Base-by-base conservation (phyloP, 1,140 invertebrate species). In the Proales similis region DNA sequence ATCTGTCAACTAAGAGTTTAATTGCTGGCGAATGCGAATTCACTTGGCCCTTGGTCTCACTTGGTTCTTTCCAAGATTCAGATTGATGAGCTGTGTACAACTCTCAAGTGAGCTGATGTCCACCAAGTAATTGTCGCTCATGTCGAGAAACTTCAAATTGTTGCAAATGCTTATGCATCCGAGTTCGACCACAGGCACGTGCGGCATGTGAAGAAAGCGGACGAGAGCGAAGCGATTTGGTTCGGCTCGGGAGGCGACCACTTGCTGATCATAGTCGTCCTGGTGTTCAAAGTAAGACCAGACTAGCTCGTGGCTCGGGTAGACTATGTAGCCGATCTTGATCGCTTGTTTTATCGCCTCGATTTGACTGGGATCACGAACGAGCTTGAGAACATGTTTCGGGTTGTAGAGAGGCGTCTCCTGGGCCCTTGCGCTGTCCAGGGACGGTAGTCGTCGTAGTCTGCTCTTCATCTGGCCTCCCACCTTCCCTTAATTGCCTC, bases 1-100 rank as follows among this genome's bases (percentile, higher is more conserved):
- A 75, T 53, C 73, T 75, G 64, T 17, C 67, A 65, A 22, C 62
- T 9, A 53, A 45, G 45, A 30, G 36, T 63, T 49, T 49, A 4
- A 19, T 51, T 12, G 1, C 32, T 12, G 12, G 6, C 17, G 24
- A 36, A 49, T 38, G 12, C 11, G 48, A 19, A 30, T 7, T 19
- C 6, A 33, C 11, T 9, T 7, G 45, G 48, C 48, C 26, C 7
- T 33, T 7, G 9, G 19, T 39, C 19, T 65, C 66, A 74, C 72
- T 70, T 73, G 70, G 66, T 75, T 75, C 43, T 67, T 66, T 64
- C 72, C 72, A 7, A 75, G 57, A 66, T 75, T 73, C 14, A 75
- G 64, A 51, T 70, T 72, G n/a, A 72, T 57, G 4, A 75, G 64
- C 6, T 74, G 66, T 48, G 63, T 45, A 66, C 74, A 75, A 14